Evolutionary conservation across 2,113 vertebrate species (phyloP), one percentile per base, ranked within the genome.

Genomic region (Apaloderma vittatum): DNA sequence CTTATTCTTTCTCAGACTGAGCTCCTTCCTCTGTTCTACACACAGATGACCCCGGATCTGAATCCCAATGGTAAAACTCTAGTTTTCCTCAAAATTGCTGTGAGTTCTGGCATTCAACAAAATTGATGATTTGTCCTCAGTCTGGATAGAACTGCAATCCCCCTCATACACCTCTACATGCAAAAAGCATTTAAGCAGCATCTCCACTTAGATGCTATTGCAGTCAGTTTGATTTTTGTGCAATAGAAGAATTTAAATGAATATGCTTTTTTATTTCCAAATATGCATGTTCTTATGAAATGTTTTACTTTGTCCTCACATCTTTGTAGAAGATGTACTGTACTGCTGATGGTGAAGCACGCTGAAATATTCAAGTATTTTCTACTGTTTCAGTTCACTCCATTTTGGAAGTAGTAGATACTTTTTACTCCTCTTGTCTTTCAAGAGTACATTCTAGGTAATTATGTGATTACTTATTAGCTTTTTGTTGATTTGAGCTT

Each of bases 401-500:
- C 80, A 8, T 77, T 95, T 92, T 86, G 52, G 63, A 88, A 92
- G 21, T n/a, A 74, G 12, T 8, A 86, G 22, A 59, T 81, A 65
- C 12, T 94, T 91, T 49, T n/a, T 87, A 22, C 11, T 90, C 18
- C 24, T 85, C 70, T 94, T 78, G 24, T 75, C 52, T 84, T 93
- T 95, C 65, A 82, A 88, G 92, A 88, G 36, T 73, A 18, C 30
- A 49, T 72, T 40, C 12, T 49, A 71, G 30, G 40, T 49, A 95
- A 94, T 87, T 92, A 81, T 57, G 46, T 94, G 83, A 89, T 94
- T 92, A 58, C 57, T 94, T 94, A 92, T 66, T 85, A 87, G 65
- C 54, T 94, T 94, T 93, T 87, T 87, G 73, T 93, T 94, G 86
- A 92, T 92, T 97, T 95, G 76, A 78, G 54, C n/a, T 93, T 92